These are phyloP conservation scores for Halcyon senegalensis DNA, from an alignment of 2,113 vertebrate species.

Conservation along the genomic window DNA sequence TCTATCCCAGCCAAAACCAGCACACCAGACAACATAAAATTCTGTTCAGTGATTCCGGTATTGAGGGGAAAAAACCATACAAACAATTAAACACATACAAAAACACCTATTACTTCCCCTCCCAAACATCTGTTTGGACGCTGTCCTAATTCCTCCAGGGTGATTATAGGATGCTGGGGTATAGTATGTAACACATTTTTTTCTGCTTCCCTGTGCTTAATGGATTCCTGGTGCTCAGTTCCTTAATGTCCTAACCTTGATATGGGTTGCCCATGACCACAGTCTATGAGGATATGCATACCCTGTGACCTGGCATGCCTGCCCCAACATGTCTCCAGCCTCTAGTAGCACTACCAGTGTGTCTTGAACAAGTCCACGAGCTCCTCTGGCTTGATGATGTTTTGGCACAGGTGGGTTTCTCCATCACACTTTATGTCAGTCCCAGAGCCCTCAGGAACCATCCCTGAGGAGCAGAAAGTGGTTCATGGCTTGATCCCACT, in stretches of 20 bases:
- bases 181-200: not conserved
- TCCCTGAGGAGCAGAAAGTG: not conserved
- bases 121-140: not conserved
- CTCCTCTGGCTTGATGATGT: not conserved
- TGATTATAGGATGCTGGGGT: accelerated
- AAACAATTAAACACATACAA: not conserved
- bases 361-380: not conserved
- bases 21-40: not conserved
- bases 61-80: not conserved
- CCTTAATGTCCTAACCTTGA: not conserved
- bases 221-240: not conserved
- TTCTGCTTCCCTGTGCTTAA: not conserved
- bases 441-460: not conserved
- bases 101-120: not conserved
- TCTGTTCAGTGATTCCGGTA: not conserved
- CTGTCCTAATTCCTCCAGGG: not conserved
- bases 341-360: no score
- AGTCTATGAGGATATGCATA: not conserved
- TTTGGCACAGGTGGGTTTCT: not conserved
- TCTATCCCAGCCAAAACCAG: not conserved
- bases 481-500: not conserved
- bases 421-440: no score
- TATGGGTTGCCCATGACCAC: not conserved
- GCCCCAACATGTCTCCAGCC: not conserved
- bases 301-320: accelerated